Conservation (phyloP, 1,140 invertebrate genomes). For the Aradophagus sp. region DNA sequence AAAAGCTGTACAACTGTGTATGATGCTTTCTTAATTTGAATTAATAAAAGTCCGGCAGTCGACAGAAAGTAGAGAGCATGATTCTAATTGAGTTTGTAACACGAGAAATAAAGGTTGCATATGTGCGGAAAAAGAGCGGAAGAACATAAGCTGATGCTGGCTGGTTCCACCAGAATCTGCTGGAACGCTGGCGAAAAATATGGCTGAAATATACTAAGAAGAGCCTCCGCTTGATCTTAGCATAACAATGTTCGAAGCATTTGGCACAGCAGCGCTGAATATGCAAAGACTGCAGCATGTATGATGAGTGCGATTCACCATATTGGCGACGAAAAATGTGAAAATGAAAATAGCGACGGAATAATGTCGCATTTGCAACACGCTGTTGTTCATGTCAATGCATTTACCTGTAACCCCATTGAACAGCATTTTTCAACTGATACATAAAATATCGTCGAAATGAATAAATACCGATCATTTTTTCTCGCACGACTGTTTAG, state of each 20-base stretch:
- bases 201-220: constrained; percentile 66
- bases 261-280: constrained; percentile 65
- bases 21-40: too few species aligned
- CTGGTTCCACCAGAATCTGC: constrained; percentile 27
- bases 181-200: constrained; percentile 58
- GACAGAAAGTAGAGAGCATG: too few species aligned
- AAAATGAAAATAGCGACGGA: constrained; percentile 38
- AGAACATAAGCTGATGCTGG: constrained; percentile 10
- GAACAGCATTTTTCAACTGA: constrained; percentile 32
- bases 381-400: constrained; percentile 25
- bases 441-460: constrained; percentile 7
- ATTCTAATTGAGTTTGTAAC: constrained; percentile 25
- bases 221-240: constrained; percentile 60
- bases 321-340: constrained; percentile 41
- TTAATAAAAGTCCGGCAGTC: too few species aligned
- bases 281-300: constrained; percentile 58
- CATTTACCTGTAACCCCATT: constrained; percentile 19
- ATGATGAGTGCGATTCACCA: constrained; percentile 43
- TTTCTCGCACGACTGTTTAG: not conserved
- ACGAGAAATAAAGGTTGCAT: constrained; percentile 10
- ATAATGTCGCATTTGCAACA: constrained; percentile 27
- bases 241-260: constrained; percentile 65
- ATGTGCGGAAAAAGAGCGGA: constrained; percentile 1
- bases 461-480: constrained; percentile 11
- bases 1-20: too few species aligned